phyloP scores from a whole-genome alignment of 2,888 invertebrate genomes.

The Nipponacmea schrenckii region DNA sequence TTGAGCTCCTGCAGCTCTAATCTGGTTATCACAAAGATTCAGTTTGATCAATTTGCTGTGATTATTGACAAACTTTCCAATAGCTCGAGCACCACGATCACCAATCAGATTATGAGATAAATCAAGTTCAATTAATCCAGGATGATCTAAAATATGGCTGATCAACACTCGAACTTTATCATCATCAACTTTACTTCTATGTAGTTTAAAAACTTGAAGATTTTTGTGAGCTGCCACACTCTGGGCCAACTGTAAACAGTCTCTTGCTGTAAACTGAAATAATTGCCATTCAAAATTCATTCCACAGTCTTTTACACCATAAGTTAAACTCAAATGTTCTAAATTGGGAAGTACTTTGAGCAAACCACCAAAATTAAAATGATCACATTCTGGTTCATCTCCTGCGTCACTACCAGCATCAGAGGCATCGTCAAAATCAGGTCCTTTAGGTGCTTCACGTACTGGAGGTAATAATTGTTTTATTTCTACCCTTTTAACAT shows the following conservation, averaged over 20 bases:
- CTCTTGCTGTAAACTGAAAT: slow-evolving; percentile 68
- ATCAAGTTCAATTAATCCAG: slow-evolving; percentile 62
- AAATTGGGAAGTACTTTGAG: slow-evolving; percentile 60
- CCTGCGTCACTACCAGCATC: slow-evolving; percentile 65
- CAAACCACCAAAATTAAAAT: slow-evolving; percentile 66
- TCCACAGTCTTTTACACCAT: slow-evolving; percentile 68
- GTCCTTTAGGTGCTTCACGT: slow-evolving; percentile 58
- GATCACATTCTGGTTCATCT: slow-evolving; percentile 66
- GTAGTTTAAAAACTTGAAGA: slow-evolving; percentile 62
- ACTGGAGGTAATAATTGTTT: slow-evolving; percentile 67
- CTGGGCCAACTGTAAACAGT: slow-evolving; percentile 66
- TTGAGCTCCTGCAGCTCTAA: slow-evolving; percentile 65
- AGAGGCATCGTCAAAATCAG: slow-evolving; percentile 62
- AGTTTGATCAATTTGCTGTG: slow-evolving; percentile 61
- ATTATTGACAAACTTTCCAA: slow-evolving; percentile 68
- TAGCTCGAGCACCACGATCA: slow-evolving; percentile 67
- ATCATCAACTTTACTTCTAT: slow-evolving; percentile 67
- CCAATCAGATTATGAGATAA: slow-evolving; percentile 67
- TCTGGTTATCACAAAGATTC: slow-evolving; percentile 64
- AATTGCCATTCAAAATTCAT: slow-evolving; percentile 70
- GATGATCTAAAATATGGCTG: slow-evolving; percentile 66
- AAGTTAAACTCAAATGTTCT: slow-evolving; percentile 65
- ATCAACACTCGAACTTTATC: slow-evolving; percentile 65
- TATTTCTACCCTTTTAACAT: slow-evolving; percentile 61
- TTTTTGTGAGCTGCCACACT: slow-evolving; percentile 63